Percentiles rank a stretch among this genome's conserved stretches.
Conservation (phyloP, 2,113 vertebrate species). For the Electrona antarctica region DNA sequence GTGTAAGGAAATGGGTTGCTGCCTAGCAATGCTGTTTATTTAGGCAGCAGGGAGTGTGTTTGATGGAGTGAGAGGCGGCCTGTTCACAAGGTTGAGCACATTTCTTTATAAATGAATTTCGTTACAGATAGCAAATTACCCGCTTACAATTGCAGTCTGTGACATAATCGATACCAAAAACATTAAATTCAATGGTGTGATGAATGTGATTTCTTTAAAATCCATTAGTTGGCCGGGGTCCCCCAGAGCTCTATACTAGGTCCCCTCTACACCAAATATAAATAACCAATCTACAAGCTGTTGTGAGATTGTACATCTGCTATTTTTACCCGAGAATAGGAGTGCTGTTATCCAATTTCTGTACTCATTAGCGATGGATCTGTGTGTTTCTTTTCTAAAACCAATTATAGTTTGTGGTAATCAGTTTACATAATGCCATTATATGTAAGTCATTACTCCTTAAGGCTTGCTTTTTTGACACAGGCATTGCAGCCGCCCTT, state of each 20-base stretch:
- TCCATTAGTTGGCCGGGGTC: background rate
- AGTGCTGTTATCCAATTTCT: too few relatives aligned
- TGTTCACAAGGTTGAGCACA: constrained; percentile 8
- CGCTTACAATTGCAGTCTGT: constrained; percentile 36
- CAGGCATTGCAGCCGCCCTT: constrained; percentile 42
- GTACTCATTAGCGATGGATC: too few relatives aligned
- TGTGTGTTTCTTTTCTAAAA: constrained; percentile 12
- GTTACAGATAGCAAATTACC: constrained; percentile 42
- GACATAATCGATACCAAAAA: constrained; percentile 5
- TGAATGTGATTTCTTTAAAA: background rate
- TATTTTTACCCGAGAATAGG: too few relatives aligned
- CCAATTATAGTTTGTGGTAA: background rate
- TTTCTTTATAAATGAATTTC: constrained; percentile 45
- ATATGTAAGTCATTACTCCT: constrained; percentile 37
- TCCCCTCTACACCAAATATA: too few relatives aligned
- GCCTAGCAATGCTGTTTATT: constrained; percentile 77
- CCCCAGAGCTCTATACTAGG: too few relatives aligned
- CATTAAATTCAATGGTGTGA: constrained; percentile 14
- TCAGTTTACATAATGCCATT: constrained; percentile 37
- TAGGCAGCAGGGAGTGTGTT: constrained; percentile 66
- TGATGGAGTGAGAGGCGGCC: constrained; percentile 49
- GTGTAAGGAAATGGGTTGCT: constrained; percentile 73
- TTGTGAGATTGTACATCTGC: too few relatives aligned
- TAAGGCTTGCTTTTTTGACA: constrained; percentile 32
- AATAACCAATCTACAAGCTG: too few relatives aligned